A percentile compares a stretch with the other conserved stretches of the same genome.
phyloP scores from a whole-genome alignment of 2,888 invertebrate genomes.

The Chrysina gloriosa region DNA sequence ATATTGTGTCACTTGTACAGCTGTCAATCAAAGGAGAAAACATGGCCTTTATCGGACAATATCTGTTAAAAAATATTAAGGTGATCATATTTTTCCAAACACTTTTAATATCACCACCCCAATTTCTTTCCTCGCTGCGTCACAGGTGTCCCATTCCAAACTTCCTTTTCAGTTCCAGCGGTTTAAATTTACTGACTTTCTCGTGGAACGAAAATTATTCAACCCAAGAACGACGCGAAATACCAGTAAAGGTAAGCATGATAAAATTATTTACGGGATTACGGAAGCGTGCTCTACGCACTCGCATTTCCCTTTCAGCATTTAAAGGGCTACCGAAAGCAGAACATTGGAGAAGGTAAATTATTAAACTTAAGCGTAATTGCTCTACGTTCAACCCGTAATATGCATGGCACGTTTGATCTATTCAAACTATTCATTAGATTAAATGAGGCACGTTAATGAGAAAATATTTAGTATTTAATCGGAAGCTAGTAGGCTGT shows the following conservation, averaged over 20 bases:
- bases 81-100: conserved; percentile 6
- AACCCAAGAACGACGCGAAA: neutral
- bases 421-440: conserved; percentile 32
- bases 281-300: conserved; percentile 16
- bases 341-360: conserved; percentile 13
- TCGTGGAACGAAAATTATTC: conserved; percentile 17
- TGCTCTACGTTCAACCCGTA: conserved; percentile 12
- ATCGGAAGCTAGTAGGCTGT: neutral
- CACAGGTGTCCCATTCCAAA: conserved; percentile 17
- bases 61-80: too few relatives aligned
- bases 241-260: conserved; percentile 18
- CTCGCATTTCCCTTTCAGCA: conserved; percentile 23
- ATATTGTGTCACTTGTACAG: too few relatives aligned
- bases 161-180: conserved; percentile 7
- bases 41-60: too few relatives aligned
- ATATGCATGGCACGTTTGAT: conserved; percentile 13
- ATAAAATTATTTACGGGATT: conserved; percentile 26
- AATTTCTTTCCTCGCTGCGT: conserved; percentile 7
- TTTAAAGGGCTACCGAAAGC: conserved; percentile 14
- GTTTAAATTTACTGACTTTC: conserved; percentile 23
- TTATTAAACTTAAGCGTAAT: conserved; percentile 30
- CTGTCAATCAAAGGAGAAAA: too few relatives aligned
- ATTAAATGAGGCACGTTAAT: conserved; percentile 12
- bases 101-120: neutral
- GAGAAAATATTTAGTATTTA: conserved; percentile 25